Evolutionary conservation across 2,888 invertebrate genomes (phyloP), one percentile per base, ranked within the genome.

Genomic region (Yponomeuta evonymella): DNA sequence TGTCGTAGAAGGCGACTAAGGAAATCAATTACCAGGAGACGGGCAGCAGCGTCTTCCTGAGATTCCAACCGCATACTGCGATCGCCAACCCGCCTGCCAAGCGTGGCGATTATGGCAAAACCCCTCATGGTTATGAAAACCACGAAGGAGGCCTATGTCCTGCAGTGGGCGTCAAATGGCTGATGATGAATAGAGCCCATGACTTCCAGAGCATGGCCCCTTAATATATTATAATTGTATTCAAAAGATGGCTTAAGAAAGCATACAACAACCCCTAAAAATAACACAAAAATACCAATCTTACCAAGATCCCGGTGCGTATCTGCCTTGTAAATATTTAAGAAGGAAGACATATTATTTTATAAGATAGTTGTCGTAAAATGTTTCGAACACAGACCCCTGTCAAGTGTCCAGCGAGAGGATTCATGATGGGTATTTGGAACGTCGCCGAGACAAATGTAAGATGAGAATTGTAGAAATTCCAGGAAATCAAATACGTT

Each of bases 401-500:
- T 70, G 62, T 70, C 70, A 70, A 63, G 63, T 70, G 70, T 62
- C 70, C 70, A 62, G 51, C 15, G 51, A 58, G 63, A 63, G 70
- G 70, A 70, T 70, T 70, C 63, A 63, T 70, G 70, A 70, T 70
- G 63, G 70, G 68, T 69, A 69, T 69, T 69, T 33, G 43, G 43
- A 43, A 15, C 33, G 30, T 63, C 58, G n/a, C 48, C 33, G 62
- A 70, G 51, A 69, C 63, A 62, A 70, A 63, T 23, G 70, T 48
- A 63, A 63, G 36, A 70, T 70, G 70, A 70, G 63, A 63, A 69
- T 33, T 77, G 75, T 74, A 76, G 75, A 76, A 81, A 79, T 81
- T 76, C 77, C 78, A 76, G 73, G 72, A 73, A 76, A 76, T 75
- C 75, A 74, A 79, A 81, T 78, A 75, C 77, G 73, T 70, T 72